Evolutionary conservation across 2,888 invertebrate genomes (phyloP).

Genomic region (Tridacna gigas): DNA sequence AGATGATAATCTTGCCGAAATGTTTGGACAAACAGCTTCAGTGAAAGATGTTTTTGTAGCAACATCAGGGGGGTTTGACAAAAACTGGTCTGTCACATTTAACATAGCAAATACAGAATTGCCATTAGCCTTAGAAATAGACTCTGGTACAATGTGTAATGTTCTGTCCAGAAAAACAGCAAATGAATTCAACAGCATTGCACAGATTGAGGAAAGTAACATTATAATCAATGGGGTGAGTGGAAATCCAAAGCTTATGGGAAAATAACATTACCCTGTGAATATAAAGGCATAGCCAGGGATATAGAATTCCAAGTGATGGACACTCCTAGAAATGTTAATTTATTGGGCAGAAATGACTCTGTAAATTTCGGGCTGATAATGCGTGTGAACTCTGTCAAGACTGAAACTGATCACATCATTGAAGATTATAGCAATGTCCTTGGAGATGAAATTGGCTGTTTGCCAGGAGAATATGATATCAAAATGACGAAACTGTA

Average conservation of each 20-base stretch:
- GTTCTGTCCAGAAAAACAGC: conserved; percentile 37
- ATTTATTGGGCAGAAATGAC: conserved; percentile 41
- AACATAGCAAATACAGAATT: conserved; percentile 4
- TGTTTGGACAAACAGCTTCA: conserved; percentile 19
- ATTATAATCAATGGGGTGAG: conserved; percentile 32
- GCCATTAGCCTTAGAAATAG: conserved; percentile 25
- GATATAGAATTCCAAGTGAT: conserved; percentile 36
- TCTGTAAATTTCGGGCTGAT: conserved; percentile 44
- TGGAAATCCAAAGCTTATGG: conserved; percentile 27
- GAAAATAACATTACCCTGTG: conserved; percentile 40
- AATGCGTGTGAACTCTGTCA: conserved; percentile 25
- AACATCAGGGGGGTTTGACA: not conserved
- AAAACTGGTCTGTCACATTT: conserved; percentile 28
- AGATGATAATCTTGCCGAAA: conserved; percentile 1
- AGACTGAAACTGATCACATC: conserved; percentile 9
- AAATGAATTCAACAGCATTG: conserved; percentile 24
- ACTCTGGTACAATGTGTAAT: conserved; percentile 48
- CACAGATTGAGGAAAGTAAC: conserved; percentile 13
- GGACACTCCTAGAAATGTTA: conserved; percentile 27
- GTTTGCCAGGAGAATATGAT: conserved; percentile 40
- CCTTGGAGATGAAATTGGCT: conserved; percentile 26
- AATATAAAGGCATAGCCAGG: conserved; percentile 18
- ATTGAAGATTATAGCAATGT: conserved; percentile 29
- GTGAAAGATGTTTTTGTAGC: conserved; percentile 7
- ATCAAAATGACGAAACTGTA: conserved; percentile 23